Evolutionary conservation across 2,113 vertebrate genomes (phyloP).

Genomic region (Daboia siamensis): DNA sequence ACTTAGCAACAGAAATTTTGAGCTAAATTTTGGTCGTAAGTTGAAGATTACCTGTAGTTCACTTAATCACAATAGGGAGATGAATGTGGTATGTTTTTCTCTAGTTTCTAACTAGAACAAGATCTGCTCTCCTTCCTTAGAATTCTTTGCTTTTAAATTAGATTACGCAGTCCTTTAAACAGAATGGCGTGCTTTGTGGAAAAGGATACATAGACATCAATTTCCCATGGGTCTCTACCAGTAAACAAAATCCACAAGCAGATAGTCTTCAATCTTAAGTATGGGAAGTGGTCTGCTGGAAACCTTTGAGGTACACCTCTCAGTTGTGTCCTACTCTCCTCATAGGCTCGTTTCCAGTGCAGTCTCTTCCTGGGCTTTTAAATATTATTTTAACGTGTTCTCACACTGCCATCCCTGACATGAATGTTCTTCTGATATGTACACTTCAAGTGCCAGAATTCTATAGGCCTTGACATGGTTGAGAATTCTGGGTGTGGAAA

Average conservation of each 20-base stretch:
- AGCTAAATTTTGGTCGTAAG: too few relatives aligned
- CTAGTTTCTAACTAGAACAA: not conserved
- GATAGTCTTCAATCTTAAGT: not conserved
- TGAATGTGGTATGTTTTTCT: not conserved
- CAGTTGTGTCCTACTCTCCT: not conserved
- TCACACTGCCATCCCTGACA: not conserved
- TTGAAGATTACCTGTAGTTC: too few relatives aligned
- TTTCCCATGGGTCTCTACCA: not conserved
- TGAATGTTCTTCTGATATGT: not conserved
- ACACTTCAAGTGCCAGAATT: not conserved
- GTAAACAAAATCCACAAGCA: not conserved
- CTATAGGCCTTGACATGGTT: not conserved
- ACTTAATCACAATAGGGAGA: too few relatives aligned
- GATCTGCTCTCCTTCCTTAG: not conserved
- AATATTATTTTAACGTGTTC: not conserved
- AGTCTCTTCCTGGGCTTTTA: not conserved
- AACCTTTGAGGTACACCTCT: not conserved
- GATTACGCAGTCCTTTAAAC: not conserved
- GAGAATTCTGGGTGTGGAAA: not conserved
- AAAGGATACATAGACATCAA: not conserved
- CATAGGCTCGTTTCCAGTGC: not conserved
- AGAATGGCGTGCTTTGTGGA: not conserved
- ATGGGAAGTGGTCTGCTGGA: not conserved
- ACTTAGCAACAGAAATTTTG: too few relatives aligned
- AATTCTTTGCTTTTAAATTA: not conserved